Evolutionary conservation across 2,113 vertebrate species (phyloP), one percentile per base, ranked within the genome.

Genomic region (Hemibagrus wyckioides): DNA sequence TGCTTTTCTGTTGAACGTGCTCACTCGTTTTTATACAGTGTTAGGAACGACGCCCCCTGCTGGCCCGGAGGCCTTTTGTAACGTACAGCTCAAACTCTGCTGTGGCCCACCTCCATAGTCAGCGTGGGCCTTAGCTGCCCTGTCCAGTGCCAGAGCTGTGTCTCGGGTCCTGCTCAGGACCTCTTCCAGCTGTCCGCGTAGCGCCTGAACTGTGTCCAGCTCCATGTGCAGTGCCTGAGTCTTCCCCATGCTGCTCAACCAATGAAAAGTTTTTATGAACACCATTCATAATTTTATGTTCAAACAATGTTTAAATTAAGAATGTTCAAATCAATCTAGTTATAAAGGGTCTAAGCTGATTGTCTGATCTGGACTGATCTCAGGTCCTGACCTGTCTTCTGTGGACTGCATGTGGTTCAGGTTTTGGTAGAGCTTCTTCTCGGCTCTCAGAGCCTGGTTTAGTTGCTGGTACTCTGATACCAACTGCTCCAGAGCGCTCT

Each of bases 21-120:
- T 25, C 48, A 91, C 81, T 91, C 89, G n/a, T n/a, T 81, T 90
- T 91, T 88, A 94, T 80, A 89, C 89, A 92, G 93, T 88, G 41
- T 90, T 95, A 94, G 93, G 89, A 85, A 92, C 73, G 88, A 90
- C 30, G 87, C 91, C 93, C 92, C 83, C 91, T 94, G 94, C 93
- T 91, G 94, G 94, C 96, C 93, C 93, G 95, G 94, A 95, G 96
- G 94, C 96, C 96, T 95, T 95, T 95, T 94, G 90, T 94, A 94
- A 94, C 88, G 39, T 95, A 92, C 91, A 92, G 93, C 89, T 92
- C 94, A 94, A 94, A 94, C 95, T 93, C 93, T 92, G 94, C 96
- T 94, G 94, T 93, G 96, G 96, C 98, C 97, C 98, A 99, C 98
- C 98, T 99, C 97, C 98, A 96, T 93, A 94, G 76, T 94, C 94